Conservation (phyloP, 2,797 vertebrate species). For the Limnodromus scolopaceus region DNA sequence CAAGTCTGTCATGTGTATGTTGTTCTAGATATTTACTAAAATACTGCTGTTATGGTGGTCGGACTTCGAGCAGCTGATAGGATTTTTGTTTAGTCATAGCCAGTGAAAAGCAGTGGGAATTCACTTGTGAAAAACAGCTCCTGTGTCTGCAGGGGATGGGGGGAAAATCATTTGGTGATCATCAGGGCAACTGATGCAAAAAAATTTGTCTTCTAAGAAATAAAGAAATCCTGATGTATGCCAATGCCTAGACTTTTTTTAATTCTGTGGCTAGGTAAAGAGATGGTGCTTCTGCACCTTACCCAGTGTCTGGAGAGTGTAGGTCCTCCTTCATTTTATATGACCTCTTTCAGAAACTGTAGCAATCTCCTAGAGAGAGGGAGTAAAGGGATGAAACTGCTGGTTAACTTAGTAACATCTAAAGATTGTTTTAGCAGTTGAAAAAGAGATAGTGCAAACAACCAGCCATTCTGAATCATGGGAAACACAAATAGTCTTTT, state of each 20-base stretch:
- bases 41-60: background rate
- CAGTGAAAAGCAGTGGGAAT: background rate
- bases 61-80: background rate
- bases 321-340: background rate
- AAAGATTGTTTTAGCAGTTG: background rate
- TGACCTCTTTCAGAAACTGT: background rate
- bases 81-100: background rate
- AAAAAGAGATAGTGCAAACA: background rate
- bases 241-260: background rate
- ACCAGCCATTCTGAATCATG: background rate
- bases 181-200: background rate
- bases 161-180: background rate
- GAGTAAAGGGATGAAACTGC: background rate
- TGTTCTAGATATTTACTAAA: background rate
- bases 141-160: background rate
- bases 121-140: background rate
- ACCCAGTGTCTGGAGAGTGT: background rate
- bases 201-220: background rate
- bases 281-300: background rate
- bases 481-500: background rate
- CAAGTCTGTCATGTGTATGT: background rate
- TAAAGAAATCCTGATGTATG: background rate
- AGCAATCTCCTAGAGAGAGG: background rate
- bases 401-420: background rate
- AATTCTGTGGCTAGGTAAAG: background rate